Evolutionary conservation across 2,888 invertebrate species (phyloP).

Genomic region (Pocota personata): DNA sequence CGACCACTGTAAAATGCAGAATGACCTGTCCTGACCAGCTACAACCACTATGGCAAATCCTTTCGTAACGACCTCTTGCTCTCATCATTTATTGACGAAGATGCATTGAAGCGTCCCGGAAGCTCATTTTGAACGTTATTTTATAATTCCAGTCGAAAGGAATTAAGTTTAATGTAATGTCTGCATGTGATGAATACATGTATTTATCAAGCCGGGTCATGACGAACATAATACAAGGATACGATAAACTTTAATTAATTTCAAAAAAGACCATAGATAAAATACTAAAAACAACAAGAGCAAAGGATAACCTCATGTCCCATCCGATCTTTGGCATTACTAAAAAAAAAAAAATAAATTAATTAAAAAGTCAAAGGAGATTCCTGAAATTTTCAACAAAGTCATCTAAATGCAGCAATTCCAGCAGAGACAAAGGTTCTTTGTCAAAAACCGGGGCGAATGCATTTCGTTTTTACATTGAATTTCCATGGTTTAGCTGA

Average conservation of each 20-base stretch:
- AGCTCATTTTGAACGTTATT: constrained; percentile 1
- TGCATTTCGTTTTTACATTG: constrained; percentile 27
- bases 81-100: constrained; percentile 38
- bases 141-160: constrained; percentile 25
- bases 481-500: constrained; percentile 27
- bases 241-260: constrained; percentile 59
- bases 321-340: background rate
- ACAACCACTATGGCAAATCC: background rate
- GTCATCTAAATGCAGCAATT: constrained; percentile 24
- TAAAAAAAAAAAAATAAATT: constrained; percentile 5
- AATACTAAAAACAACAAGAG: background rate
- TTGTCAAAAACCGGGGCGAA: constrained; percentile 16
- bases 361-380: constrained; percentile 53
- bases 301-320: background rate
- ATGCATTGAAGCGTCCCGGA: constrained; percentile 42
- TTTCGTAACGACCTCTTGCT: background rate
- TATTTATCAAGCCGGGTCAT: background rate
- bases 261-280: constrained; percentile 29
- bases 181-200: background rate
- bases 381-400: constrained; percentile 11
- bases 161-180: background rate
- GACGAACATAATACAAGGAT: background rate
- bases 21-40: background rate
- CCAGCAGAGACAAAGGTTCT: constrained; percentile 24
- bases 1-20: background rate